phyloP scores from a whole-genome alignment of 2,888 invertebrate species.

The Nephrotoma appendiculata region DNA sequence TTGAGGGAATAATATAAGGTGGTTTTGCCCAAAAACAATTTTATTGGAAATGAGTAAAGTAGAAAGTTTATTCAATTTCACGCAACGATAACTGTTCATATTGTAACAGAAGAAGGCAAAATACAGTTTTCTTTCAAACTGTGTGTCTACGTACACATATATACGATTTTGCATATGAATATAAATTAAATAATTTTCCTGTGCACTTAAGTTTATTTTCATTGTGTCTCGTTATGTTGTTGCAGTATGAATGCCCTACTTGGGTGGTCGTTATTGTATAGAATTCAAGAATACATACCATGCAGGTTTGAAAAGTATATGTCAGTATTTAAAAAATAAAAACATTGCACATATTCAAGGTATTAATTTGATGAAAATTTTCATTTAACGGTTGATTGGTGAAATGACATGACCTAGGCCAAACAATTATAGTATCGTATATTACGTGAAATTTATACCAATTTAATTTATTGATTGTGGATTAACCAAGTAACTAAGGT shows the following conservation, averaged over 20 bases:
- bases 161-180: background rate
- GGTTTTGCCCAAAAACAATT: background rate
- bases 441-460: background rate
- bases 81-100: constrained; percentile 19
- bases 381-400: background rate
- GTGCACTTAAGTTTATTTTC: background rate
- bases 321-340: background rate
- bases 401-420: background rate
- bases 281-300: background rate
- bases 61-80: constrained; percentile 27
- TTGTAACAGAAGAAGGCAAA: background rate
- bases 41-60: constrained; percentile 5
- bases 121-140: background rate
- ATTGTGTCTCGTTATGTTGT: background rate
- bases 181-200: background rate
- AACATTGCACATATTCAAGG: background rate
- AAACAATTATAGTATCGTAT: background rate
- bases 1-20: background rate
- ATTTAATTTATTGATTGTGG: background rate
- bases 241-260: background rate
- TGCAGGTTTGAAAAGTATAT: background rate
- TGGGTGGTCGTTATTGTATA: background rate
- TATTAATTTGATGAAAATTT: background rate
- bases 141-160: background rate
- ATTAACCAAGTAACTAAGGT: background rate